A percentile compares a stretch with the other conserved stretches of the same genome.
These are phyloP conservation scores for Hermaeophaga mercurialis DNA, from an alignment of 2,888 invertebrate genomes.

Conservation along the genomic window DNA sequence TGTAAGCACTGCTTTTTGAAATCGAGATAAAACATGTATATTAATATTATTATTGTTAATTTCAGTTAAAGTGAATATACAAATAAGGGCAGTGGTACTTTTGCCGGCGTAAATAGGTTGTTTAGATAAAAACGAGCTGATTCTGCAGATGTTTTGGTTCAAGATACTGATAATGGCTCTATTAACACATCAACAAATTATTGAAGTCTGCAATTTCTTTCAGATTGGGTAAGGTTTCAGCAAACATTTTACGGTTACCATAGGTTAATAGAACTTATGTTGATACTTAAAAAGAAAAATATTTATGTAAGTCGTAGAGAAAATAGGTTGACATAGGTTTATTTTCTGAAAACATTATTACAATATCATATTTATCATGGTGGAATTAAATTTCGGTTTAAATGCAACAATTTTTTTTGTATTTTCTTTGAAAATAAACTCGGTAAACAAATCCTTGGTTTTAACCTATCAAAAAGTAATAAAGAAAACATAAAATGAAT, in stretches of 20 bases:
- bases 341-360: slow-evolving; percentile 9
- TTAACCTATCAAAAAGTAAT: background rate
- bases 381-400: no score
- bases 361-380: no score
- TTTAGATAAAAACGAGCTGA: slow-evolving; percentile 14
- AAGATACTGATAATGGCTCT: slow-evolving; percentile 13
- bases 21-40: no score
- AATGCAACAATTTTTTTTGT: no score
- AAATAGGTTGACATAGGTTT: no score
- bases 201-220: slow-evolving; percentile 16
- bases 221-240: slow-evolving; percentile 17
- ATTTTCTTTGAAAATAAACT: slow-evolving; percentile 1
- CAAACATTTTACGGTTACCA: slow-evolving; percentile 17
- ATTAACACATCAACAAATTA: slow-evolving; percentile 4
- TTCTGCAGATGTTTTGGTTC: slow-evolving; percentile 3
- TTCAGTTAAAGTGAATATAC: no score
- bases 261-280: slow-evolving; percentile 17
- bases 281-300: slow-evolving; percentile 1
- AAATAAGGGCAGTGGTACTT: background rate
- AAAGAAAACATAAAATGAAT: slow-evolving; percentile 15
- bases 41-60: no score
- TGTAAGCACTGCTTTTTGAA: no score
- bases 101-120: background rate
- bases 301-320: background rate
- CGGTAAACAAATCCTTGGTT: background rate